These are phyloP conservation scores for Calyptommatus sinebrachiatus DNA, from an alignment of 2,113 vertebrate species.

Conservation along the genomic window DNA sequence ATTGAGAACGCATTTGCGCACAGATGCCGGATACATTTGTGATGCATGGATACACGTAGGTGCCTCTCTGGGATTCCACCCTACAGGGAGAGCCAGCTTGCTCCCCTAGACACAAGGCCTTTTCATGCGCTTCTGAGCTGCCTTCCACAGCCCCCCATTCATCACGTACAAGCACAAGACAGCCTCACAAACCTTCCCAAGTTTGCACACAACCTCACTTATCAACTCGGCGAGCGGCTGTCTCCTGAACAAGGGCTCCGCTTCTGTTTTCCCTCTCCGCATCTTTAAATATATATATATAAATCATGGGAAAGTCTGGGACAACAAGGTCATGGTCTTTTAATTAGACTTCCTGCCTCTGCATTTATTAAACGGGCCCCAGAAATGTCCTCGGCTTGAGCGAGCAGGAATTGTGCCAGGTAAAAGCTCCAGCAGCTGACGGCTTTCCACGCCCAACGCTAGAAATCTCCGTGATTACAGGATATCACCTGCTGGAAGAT, in stretches of 20 bases:
- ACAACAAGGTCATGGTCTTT: slow-evolving; percentile 27
- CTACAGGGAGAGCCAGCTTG: no score
- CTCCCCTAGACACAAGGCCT: no score
- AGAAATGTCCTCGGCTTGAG: not conserved
- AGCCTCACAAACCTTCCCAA: no score
- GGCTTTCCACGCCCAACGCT: not conserved
- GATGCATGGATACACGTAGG: no score
- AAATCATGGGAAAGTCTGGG: slow-evolving; percentile 55
- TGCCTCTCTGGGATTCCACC: no score
- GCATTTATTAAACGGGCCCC: not conserved
- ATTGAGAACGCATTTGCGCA: no score
- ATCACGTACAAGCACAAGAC: no score
- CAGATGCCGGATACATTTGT: no score
- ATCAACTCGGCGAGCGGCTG: slow-evolving; percentile 17
- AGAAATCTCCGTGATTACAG: not conserved
- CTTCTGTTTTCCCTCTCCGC: not conserved
- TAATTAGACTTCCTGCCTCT: not conserved
- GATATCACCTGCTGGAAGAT: not conserved
- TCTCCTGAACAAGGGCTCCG: slow-evolving; percentile 31
- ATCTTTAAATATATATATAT: not conserved
- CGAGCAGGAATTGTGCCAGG: slow-evolving; percentile 42
- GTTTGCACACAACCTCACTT: no score
- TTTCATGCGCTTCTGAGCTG: no score
- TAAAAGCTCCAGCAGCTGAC: fast-evolving
- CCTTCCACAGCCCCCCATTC: no score